Evolutionary conservation across 2,888 invertebrate genomes (phyloP).

Genomic region (Listrodromus nycthemerus): DNA sequence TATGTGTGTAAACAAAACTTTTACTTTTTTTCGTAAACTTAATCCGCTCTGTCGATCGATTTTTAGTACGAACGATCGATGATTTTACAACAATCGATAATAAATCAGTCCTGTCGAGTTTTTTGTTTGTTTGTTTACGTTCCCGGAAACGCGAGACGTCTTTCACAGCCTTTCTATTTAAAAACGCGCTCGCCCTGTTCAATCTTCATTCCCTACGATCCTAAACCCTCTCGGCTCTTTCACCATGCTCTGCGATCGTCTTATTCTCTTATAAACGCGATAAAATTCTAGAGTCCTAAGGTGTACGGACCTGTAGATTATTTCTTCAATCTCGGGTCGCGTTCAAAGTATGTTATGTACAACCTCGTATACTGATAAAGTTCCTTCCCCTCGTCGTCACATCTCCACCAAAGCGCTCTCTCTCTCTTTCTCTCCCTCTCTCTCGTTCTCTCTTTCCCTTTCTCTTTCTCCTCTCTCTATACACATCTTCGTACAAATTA

Average conservation of each 20-base stretch:
- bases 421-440: background rate
- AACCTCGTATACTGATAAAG: constrained; percentile 74
- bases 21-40: constrained; percentile 23
- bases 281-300: constrained; percentile 55
- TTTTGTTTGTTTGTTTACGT: constrained; percentile 67
- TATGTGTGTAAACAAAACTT: constrained; percentile 5
- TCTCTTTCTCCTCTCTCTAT: constrained; percentile 66
- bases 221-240: constrained; percentile 15
- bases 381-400: constrained; percentile 19
- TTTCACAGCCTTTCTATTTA: constrained; percentile 81
- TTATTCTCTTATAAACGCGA: constrained; percentile 32
- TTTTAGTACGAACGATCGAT: constrained; percentile 31
- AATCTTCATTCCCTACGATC: constrained; percentile 3
- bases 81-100: constrained; percentile 57
- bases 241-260: constrained; percentile 43
- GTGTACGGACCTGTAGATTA: constrained; percentile 38
- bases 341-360: constrained; percentile 72
- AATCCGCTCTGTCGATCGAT: constrained; percentile 13
- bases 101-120: constrained; percentile 48
- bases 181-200: constrained; percentile 60
- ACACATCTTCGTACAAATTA: constrained; percentile 81
- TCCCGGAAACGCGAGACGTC: constrained; percentile 73
- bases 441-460: constrained; percentile 46
- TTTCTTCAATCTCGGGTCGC: constrained; percentile 37
- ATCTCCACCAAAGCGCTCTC: background rate